phyloP scores from a whole-genome alignment of 2,113 vertebrate genomes.

The Thomomys bottae region DNA sequence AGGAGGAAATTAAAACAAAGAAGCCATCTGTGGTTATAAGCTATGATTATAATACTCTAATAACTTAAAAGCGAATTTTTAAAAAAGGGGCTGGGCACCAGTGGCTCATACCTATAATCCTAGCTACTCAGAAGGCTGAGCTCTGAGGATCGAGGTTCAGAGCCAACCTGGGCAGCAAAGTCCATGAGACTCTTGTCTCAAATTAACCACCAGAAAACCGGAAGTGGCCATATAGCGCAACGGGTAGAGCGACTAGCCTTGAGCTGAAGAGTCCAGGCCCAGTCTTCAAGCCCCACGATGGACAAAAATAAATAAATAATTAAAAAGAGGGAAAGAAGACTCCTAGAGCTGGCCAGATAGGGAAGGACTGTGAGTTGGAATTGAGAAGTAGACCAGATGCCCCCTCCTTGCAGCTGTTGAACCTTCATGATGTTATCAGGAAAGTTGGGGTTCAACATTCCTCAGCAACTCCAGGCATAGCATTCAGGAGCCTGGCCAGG shows the following conservation, averaged over 20 bases:
- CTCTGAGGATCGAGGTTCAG: too few species aligned
- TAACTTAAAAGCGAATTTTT: background rate
- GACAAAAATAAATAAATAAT: too few species aligned
- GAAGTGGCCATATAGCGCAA: too few species aligned
- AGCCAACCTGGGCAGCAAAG: too few species aligned
- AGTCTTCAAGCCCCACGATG: too few species aligned
- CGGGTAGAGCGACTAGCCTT: too few species aligned
- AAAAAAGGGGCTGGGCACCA: too few species aligned
- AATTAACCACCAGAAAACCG: too few species aligned
- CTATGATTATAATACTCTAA: background rate
- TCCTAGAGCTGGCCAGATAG: background rate
- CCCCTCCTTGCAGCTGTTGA: background rate
- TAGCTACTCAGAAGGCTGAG: too few species aligned
- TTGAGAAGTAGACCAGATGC: background rate
- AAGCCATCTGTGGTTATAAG: slow-evolving; percentile 30
- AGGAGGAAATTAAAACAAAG: slow-evolving; percentile 31
- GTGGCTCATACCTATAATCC: too few species aligned
- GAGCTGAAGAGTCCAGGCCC: too few species aligned
- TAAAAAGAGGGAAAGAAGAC: background rate
- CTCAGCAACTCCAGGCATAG: background rate
- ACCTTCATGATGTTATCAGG: slow-evolving; percentile 15
- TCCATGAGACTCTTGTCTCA: too few species aligned
- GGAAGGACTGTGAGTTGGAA: background rate
- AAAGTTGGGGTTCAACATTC: background rate
- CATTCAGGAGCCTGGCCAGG: background rate